Base-by-base conservation (phyloP, 2,113 vertebrate genomes). In the Pristiophorus japonicus region DNA sequence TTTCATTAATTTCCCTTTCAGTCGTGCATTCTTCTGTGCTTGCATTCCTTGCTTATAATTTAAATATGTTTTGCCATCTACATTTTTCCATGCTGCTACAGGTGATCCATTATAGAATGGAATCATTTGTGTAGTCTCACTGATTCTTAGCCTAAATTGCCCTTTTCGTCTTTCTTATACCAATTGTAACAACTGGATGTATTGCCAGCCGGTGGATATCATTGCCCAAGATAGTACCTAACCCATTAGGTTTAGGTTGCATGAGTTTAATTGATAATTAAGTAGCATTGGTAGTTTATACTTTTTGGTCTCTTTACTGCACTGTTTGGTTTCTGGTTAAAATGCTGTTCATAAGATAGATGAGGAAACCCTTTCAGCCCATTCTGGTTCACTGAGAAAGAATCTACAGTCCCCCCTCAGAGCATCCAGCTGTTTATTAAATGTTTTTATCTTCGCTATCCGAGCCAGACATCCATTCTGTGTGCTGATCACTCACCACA, bases 1-100 rank as follows among this genome's bases (percentile, higher is more conserved):
- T 42, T 93, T 93, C 7, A 93, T 93, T 93, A 93, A 45, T 38
- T 65, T 93, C 20, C n/a, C 62, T 66, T 93, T 38, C 62, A 65
- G 16, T 66, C 0, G 59, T 11, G n/a, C 38, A 66, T 20, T 20
- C 55, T 20, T 65, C n/a, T 65, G 18, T 65, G 91, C 6, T n/a
- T n/a, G n/a, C 42, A 66, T 93, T 66, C 91, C 63, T 42, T 93
- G 62, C 24, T 63, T 65, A 66, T 38, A 65, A 93, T 42, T 20
- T 45, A 93, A 38, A 42, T 42, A 24, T 66, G 18, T 38, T n/a
- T 92, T 22, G n/a, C 47, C 30, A 51, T 87, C 22, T 30, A 1
- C 16, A 65, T 42, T 65, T 92, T 66, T 93, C 18, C 62, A 63
- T 66, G 20, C 6, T 93, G 91, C 34, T 45, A 24, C 59, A 62